These are phyloP conservation scores for Vanessa tameamea DNA, from an alignment of 1,140 invertebrate species.

Conservation along the genomic window DNA sequence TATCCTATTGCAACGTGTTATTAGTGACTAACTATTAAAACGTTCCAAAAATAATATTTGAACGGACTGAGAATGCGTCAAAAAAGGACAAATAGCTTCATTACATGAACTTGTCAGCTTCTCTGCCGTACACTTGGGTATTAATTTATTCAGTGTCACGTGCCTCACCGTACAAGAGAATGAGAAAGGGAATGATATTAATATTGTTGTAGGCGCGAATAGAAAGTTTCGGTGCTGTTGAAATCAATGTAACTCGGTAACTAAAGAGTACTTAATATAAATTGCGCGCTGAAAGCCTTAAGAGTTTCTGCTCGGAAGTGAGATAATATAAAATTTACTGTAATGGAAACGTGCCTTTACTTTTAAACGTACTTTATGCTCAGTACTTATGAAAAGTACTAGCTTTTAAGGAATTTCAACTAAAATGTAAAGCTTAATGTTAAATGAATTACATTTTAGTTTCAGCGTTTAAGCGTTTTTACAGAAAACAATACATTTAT, in stretches of 20 bases:
- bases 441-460: too few relatives aligned
- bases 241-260: conserved; percentile 44
- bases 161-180: conserved; percentile 44
- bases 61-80: too few relatives aligned
- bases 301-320: conserved; percentile 41
- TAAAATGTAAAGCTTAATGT: background rate
- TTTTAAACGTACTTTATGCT: conserved; percentile 21
- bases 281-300: conserved; percentile 34
- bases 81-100: background rate
- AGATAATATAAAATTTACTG: conserved; percentile 44
- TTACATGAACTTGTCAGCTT: background rate
- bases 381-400: conserved; percentile 2
- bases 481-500: background rate
- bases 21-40: background rate
- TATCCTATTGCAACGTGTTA: too few relatives aligned
- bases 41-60: too few relatives aligned
- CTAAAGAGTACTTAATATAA: conserved; percentile 44
- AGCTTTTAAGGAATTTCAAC: background rate
- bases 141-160: conserved; percentile 56
- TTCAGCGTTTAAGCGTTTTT: too few relatives aligned
- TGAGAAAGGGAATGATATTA: conserved; percentile 46
- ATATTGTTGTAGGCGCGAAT: conserved; percentile 49
- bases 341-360: conserved; percentile 34
- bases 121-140: conserved; percentile 8
- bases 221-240: conserved; percentile 47